Evolutionary conservation across 2,113 vertebrate species (phyloP).

Genomic region (Gallinago paraguaiae): DNA sequence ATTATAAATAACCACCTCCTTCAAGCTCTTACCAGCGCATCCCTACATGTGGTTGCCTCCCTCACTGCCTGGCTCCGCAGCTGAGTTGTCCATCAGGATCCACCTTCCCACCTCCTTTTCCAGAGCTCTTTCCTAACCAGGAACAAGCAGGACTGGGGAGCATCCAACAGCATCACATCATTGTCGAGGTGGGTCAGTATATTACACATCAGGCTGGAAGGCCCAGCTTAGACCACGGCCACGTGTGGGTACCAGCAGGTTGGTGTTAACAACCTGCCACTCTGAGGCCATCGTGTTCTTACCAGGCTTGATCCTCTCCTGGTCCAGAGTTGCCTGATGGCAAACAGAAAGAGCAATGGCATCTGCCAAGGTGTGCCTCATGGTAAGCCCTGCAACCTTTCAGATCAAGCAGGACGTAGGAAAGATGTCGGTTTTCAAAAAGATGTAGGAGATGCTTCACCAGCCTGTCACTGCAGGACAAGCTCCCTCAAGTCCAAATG

Average conservation of each 20-base stretch:
- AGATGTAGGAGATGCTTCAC: background rate
- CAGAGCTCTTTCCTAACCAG: background rate
- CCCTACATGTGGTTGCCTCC: background rate
- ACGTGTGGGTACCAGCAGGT: rapidly evolving
- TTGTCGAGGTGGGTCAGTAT: background rate
- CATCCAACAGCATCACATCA: background rate
- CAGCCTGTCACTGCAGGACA: background rate
- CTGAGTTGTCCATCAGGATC: background rate
- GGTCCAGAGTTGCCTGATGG: background rate
- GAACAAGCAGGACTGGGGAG: background rate
- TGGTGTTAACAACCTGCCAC: background rate
- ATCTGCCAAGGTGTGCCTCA: background rate
- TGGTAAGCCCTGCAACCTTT: background rate
- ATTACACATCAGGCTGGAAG: background rate
- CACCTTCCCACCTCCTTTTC: background rate
- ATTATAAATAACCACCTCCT: background rate
- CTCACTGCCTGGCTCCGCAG: background rate
- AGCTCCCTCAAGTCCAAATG: background rate
- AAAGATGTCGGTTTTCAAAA: background rate
- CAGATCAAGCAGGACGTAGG: background rate
- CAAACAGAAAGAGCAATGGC: background rate
- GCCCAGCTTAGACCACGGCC: rapidly evolving
- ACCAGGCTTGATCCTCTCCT: rapidly evolving
- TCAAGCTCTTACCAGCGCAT: background rate
- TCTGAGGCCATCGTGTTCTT: background rate